These are phyloP conservation scores for Grammomys dolichurus DNA, from an alignment of 2,113 vertebrate species.

Conservation along the genomic window DNA sequence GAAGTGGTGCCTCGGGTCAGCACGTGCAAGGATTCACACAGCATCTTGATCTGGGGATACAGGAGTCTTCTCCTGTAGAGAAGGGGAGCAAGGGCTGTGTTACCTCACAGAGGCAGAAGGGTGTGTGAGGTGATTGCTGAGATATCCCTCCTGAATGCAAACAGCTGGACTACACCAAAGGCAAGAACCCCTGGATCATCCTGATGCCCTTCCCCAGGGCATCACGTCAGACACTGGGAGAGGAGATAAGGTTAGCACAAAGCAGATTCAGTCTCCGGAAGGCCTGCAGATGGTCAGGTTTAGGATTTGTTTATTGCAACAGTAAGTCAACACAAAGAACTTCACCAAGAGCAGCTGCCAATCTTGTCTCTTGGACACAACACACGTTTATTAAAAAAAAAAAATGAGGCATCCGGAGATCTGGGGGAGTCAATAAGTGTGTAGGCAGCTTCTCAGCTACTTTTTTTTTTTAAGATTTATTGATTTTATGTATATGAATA, in stretches of 20 bases:
- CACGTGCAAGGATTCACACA: neutral
- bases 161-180: neutral
- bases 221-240: neutral
- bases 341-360: neutral
- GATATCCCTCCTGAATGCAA: neutral
- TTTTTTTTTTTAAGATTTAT: too few species aligned
- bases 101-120: too few species aligned
- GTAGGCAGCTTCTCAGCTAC: neutral
- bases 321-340: neutral
- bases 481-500: too few species aligned
- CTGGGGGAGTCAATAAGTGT: neutral
- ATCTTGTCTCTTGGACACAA: neutral
- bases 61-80: neutral
- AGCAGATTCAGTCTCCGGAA: neutral
- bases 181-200: neutral
- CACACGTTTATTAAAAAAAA: neutral
- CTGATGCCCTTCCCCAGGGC: neutral
- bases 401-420: neutral
- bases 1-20: neutral
- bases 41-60: neutral
- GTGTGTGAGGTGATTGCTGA: neutral
- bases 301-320: neutral
- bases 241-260: neutral
- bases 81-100: neutral
- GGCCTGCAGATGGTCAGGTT: neutral